Percentiles rank a stretch among this genome's conserved stretches.
Conservation (phyloP, 2,797 vertebrate genomes). For the Artibeus lituratus region DNA sequence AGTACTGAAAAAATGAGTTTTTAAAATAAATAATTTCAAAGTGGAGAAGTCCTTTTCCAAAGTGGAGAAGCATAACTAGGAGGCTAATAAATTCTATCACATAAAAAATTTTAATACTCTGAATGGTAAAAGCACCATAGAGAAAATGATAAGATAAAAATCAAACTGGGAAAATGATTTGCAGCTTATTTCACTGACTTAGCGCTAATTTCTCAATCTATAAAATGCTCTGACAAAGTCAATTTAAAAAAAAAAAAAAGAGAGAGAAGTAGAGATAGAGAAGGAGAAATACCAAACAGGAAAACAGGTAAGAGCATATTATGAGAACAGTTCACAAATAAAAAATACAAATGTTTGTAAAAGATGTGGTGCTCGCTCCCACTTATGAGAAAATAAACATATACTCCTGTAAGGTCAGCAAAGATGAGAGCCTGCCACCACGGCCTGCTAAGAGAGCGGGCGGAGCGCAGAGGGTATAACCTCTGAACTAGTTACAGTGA, state of each 20-base stretch:
- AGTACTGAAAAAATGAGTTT: neutral
- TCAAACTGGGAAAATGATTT: neutral
- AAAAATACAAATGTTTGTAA: neutral
- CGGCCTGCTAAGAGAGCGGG: too few relatives aligned
- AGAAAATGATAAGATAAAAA: neutral
- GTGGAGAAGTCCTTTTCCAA: neutral
- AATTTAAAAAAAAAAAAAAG: neutral
- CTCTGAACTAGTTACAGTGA: neutral
- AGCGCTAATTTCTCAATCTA: neutral
- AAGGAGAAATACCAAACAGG: neutral
- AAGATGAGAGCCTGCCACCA: neutral
- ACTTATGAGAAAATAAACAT: neutral
- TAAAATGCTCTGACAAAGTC: neutral
- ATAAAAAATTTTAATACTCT: neutral
- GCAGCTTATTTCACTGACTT: neutral
- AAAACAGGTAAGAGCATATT: neutral
- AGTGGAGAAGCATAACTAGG: neutral
- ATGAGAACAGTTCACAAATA: neutral
- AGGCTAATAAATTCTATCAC: neutral
- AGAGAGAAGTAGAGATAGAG: neutral
- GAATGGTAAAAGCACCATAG: neutral
- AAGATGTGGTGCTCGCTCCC: neutral
- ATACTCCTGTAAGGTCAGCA: neutral
- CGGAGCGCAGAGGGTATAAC: neutral
- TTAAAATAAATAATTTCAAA: neutral